These are phyloP conservation scores for Zosterops japonicus DNA, from an alignment of 2,113 vertebrate species.

Conservation along the genomic window DNA sequence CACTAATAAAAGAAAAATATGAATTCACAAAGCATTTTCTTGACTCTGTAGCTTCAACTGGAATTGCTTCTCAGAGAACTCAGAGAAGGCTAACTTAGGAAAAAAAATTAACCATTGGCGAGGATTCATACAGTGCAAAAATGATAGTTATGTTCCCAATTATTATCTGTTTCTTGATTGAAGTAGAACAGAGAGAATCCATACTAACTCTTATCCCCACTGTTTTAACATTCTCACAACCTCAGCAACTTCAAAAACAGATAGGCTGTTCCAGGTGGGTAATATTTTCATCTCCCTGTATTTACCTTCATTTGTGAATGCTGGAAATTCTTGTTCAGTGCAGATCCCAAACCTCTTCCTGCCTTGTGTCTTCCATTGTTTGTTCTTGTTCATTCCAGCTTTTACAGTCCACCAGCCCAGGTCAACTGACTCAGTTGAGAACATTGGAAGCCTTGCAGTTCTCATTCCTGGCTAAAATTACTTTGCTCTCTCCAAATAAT, in stretches of 20 bases:
- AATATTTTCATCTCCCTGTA: not conserved
- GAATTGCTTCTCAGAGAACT: not conserved
- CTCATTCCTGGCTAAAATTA: not conserved
- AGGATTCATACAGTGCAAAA: not conserved
- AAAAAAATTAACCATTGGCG: not conserved
- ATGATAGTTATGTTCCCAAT: accelerated
- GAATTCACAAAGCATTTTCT: not conserved
- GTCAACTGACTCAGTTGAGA: accelerated
- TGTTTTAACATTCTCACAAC: not conserved
- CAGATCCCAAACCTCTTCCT: not conserved
- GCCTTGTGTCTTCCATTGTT: not conserved
- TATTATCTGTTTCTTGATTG: not conserved
- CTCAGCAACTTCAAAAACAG: not conserved
- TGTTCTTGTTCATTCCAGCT: not conserved
- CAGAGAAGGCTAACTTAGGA: not conserved
- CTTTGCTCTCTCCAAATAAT: not conserved
- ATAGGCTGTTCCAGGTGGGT: not conserved
- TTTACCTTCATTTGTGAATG: not conserved
- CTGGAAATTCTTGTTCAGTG: not conserved
- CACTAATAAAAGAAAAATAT: not conserved
- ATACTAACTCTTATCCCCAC: no score
- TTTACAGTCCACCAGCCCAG: not conserved
- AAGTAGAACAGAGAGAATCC: not conserved
- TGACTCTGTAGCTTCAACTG: not conserved
- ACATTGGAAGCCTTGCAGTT: not conserved